Evolutionary conservation across 2,797 vertebrate species (phyloP).

Genomic region (Hozukius guyotensis): DNA sequence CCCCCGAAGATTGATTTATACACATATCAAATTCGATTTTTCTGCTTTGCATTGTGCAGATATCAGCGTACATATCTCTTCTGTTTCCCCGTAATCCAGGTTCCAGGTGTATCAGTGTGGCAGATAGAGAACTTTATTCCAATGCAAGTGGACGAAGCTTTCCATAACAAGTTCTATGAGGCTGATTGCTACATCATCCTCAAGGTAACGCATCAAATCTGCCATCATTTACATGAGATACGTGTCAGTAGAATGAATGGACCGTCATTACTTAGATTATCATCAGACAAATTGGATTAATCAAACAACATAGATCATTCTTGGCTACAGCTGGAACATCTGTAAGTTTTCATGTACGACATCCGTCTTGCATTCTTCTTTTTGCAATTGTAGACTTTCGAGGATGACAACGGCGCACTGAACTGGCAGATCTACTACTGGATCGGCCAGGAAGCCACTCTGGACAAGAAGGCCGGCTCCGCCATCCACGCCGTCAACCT

Average conservation of each 20-base stretch:
- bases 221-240: background rate
- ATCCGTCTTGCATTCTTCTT: background rate
- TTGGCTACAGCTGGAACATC: background rate
- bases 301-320: background rate
- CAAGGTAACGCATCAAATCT: conserved; percentile 81
- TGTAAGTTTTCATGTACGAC: background rate
- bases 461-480: conserved; percentile 96
- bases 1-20: background rate
- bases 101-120: conserved; percentile 91
- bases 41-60: background rate
- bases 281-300: background rate
- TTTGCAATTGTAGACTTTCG: conserved; percentile 83
- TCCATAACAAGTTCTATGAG: conserved; percentile 96
- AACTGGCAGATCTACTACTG: conserved; percentile 98
- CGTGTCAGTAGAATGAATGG: background rate
- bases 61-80: background rate
- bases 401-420: conserved; percentile 92
- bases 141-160: conserved; percentile 89
- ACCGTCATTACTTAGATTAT: background rate
- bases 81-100: conserved; percentile 60
- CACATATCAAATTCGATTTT: background rate
- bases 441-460: conserved; percentile 94
- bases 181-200: conserved; percentile 98
- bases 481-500: conserved; percentile 98
- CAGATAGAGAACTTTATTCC: conserved; percentile 98